These are phyloP conservation scores for Hozukius guyotensis DNA, from an alignment of 2,797 vertebrate genomes.

Conservation along the genomic window DNA sequence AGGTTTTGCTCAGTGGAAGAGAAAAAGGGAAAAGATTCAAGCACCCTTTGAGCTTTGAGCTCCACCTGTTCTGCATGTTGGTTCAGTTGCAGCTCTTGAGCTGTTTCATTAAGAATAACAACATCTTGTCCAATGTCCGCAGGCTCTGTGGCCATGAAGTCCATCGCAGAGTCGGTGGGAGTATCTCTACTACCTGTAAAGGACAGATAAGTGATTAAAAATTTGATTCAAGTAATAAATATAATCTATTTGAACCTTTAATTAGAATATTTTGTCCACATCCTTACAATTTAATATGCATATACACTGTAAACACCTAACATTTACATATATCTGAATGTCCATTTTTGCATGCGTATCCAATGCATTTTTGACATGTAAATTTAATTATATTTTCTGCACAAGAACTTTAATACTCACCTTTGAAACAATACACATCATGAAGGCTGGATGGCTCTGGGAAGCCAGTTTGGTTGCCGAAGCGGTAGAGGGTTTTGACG, in stretches of 20 bases:
- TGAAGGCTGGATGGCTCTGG: constrained; percentile 87
- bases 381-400: not conserved
- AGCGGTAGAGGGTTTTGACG: constrained; percentile 94
- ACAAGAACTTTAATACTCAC: constrained; percentile 67
- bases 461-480: constrained; percentile 95
- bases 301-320: not conserved
- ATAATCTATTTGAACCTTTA: not conserved
- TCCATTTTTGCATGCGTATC: not conserved
- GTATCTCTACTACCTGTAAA: constrained; percentile 64
- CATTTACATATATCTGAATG: not conserved
- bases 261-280: not conserved
- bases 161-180: constrained; percentile 72
- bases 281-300: not conserved
- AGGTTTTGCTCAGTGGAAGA: constrained; percentile 46
- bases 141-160: constrained; percentile 73
- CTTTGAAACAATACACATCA: constrained; percentile 93
- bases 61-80: constrained; percentile 80
- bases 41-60: constrained; percentile 88
- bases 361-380: not conserved
- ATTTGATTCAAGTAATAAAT: not conserved
- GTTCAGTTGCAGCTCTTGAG: constrained; percentile 86
- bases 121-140: constrained; percentile 82
- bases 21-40: constrained; percentile 85
- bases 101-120: constrained; percentile 85
- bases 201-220: not conserved